phyloP scores from a whole-genome alignment of 2,888 invertebrate species.

The Taphrorychus bicolor region DNA sequence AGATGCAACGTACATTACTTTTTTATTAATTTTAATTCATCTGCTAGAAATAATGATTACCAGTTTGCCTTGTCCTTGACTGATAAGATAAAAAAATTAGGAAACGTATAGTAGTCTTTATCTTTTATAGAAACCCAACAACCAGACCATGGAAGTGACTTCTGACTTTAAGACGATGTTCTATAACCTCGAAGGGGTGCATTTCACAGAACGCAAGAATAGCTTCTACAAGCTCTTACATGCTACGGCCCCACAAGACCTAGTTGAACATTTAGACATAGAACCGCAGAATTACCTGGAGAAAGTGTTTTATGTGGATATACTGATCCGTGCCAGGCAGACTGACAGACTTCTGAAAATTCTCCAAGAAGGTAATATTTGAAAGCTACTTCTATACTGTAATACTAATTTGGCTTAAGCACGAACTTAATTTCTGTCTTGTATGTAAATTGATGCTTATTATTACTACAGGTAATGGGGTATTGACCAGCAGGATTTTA shows the following conservation, averaged over 20 bases:
- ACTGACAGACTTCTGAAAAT: constrained; percentile 41
- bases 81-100: too few relatives aligned
- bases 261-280: constrained; percentile 34
- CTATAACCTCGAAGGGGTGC: constrained; percentile 42
- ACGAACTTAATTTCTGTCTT: background rate
- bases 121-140: too few relatives aligned
- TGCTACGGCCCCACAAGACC: constrained; percentile 13
- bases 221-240: constrained; percentile 43
- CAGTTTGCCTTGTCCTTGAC: too few relatives aligned
- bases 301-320: constrained; percentile 45
- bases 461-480: constrained; percentile 41
- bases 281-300: constrained; percentile 46
- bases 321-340: constrained; percentile 44
- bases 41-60: too few relatives aligned
- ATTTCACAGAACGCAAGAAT: constrained; percentile 42
- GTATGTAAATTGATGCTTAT: background rate
- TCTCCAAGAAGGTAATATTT: constrained; percentile 41
- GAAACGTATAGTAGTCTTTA: too few relatives aligned
- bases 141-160: background rate
- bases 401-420: background rate
- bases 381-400: background rate
- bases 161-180: constrained; percentile 42
- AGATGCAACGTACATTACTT: too few relatives aligned
- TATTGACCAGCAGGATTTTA: constrained; percentile 44
- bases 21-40: too few relatives aligned